Evolutionary conservation across 2,797 vertebrate genomes (phyloP).

Genomic region (Pseudomugil tenellus): DNA sequence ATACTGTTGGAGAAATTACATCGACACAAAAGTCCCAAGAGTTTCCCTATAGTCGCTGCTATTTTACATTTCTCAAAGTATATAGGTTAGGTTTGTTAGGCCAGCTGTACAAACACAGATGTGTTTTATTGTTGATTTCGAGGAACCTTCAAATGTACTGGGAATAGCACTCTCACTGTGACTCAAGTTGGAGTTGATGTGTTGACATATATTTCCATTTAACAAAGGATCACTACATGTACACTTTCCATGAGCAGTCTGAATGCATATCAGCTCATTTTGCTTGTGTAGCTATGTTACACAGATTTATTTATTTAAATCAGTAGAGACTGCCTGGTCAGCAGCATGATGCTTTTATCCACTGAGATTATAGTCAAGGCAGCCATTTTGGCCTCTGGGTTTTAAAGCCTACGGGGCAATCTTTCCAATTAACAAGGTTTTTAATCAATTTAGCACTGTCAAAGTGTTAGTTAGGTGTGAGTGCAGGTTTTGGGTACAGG

Average conservation of each 20-base stretch:
- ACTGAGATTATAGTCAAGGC: constrained; percentile 20
- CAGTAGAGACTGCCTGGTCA: constrained; percentile 22
- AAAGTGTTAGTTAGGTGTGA: constrained; percentile 73
- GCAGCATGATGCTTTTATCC: constrained; percentile 14
- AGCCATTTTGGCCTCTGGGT: constrained; percentile 33
- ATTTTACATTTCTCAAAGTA: constrained; percentile 37
- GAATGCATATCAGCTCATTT: constrained; percentile 14
- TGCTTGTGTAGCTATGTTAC: neutral
- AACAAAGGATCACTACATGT: constrained; percentile 27
- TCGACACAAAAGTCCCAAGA: constrained; percentile 30
- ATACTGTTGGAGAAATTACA: constrained; percentile 46
- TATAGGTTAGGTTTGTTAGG: constrained; percentile 39
- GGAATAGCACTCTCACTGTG: constrained; percentile 39
- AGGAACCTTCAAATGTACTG: constrained; percentile 54
- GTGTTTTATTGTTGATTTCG: constrained; percentile 38
- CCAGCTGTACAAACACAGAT: constrained; percentile 27
- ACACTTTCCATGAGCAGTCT: neutral
- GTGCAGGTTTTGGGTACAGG: constrained; percentile 52
- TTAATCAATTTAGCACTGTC: constrained; percentile 69
- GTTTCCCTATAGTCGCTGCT: constrained; percentile 8
- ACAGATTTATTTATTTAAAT: constrained; percentile 23
- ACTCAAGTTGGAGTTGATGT: constrained; percentile 55
- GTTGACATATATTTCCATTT: constrained; percentile 58
- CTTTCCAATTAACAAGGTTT: constrained; percentile 76
- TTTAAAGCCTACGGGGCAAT: constrained; percentile 54